Conservation (phyloP, 2,888 invertebrate genomes). For the Nomada lathburiana region DNA sequence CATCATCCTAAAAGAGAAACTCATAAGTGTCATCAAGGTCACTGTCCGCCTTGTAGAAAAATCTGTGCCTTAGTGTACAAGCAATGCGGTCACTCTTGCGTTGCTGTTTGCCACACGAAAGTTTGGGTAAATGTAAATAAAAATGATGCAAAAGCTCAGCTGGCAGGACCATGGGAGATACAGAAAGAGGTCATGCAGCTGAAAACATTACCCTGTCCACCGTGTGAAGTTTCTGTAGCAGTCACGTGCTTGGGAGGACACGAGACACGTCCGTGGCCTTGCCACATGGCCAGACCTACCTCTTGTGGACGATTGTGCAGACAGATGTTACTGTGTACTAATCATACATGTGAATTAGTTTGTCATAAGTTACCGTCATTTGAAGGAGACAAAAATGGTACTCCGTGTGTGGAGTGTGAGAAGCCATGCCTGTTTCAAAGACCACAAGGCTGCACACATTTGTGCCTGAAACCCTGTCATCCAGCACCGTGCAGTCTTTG, state of each 20-base stretch:
- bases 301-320: conserved; percentile 94
- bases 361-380: conserved; percentile 89
- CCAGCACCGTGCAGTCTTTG: conserved; percentile 92
- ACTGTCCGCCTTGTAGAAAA: conserved; percentile 93
- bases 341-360: conserved; percentile 90
- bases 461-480: conserved; percentile 90
- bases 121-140: conserved; percentile 89
- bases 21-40: conserved; percentile 93
- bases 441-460: conserved; percentile 91
- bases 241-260: conserved; percentile 91
- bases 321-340: conserved; percentile 89
- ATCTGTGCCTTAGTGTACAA: conserved; percentile 87
- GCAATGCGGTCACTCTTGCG: conserved; percentile 89
- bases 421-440: conserved; percentile 88
- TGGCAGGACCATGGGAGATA: conserved; percentile 89
- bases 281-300: conserved; percentile 88
- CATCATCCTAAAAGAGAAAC: conserved; percentile 91
- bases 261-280: conserved; percentile 89
- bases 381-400: conserved; percentile 41
- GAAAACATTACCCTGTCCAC: conserved; percentile 88
- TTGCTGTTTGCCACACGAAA: conserved; percentile 90
- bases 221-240: conserved; percentile 89
- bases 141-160: conserved; percentile 86
- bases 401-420: conserved; percentile 86
- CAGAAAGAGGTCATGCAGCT: conserved; percentile 82